These are phyloP conservation scores for Chymomyza fuscimana DNA, from an alignment of 2,888 invertebrate species.

Conservation along the genomic window DNA sequence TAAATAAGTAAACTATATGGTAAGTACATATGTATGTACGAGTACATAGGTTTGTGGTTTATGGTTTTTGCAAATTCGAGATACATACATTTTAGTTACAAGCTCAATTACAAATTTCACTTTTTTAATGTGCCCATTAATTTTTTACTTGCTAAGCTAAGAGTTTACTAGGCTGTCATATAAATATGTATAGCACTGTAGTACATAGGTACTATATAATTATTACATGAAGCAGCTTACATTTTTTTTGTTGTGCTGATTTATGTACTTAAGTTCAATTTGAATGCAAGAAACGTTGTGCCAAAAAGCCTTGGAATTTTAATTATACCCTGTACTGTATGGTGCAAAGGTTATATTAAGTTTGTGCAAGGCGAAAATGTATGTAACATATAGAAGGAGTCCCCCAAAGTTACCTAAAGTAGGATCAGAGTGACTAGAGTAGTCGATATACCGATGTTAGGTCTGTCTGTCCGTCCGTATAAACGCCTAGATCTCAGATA, in stretches of 20 bases:
- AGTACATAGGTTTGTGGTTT: not conserved
- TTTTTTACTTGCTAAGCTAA: slow-evolving; percentile 38
- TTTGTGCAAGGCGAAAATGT: no score
- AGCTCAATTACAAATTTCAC: slow-evolving; percentile 50
- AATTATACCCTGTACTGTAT: no score
- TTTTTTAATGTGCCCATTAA: slow-evolving; percentile 59
- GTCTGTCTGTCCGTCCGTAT: no score
- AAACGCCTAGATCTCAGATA: no score
- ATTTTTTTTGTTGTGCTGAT: slow-evolving; percentile 23
- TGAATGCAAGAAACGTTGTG: slow-evolving; percentile 26
- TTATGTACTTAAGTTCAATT: no score
- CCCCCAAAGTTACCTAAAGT: no score
- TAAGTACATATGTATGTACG: not conserved
- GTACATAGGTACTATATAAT: slow-evolving; percentile 2
- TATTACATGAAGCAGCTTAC: slow-evolving; percentile 42
- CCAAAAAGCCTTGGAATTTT: slow-evolving; percentile 6
- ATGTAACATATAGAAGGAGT: no score
- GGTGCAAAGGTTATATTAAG: no score
- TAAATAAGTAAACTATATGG: not conserved
- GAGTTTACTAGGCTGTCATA: slow-evolving; percentile 11
- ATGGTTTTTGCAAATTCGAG: not conserved
- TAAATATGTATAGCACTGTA: slow-evolving; percentile 17
- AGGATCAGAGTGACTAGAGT: no score
- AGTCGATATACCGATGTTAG: no score
- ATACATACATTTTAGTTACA: not conserved